phyloP scores from a whole-genome alignment of 2,888 invertebrate species.

The Synergus itoensis region DNA sequence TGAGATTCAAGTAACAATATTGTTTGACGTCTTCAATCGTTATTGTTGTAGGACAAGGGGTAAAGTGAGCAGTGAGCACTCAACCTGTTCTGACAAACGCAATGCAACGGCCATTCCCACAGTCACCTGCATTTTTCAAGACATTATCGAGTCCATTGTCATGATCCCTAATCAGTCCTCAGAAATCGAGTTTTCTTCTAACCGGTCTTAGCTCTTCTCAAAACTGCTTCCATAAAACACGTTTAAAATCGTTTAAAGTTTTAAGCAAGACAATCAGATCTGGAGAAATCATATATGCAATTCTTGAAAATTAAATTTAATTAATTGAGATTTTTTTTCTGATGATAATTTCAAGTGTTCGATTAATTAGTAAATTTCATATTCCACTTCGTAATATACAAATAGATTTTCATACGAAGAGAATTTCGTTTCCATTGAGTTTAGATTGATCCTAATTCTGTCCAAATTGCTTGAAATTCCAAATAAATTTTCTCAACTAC shows the following conservation, averaged over 20 bases:
- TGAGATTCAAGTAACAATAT: background rate
- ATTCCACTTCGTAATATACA: too few relatives aligned
- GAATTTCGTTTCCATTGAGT: too few relatives aligned
- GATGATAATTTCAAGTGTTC: too few relatives aligned
- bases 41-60: slow-evolving; percentile 19
- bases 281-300: too few relatives aligned
- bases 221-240: background rate
- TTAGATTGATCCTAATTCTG: too few relatives aligned
- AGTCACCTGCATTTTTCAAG: slow-evolving; percentile 72
- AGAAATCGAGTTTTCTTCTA: slow-evolving; percentile 27
- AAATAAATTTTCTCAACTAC: too few relatives aligned
- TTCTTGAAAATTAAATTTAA: too few relatives aligned
- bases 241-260: background rate
- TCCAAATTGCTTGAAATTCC: too few relatives aligned
- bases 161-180: slow-evolving; percentile 63
- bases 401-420: too few relatives aligned
- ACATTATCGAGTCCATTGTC: slow-evolving; percentile 69
- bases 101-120: slow-evolving; percentile 75
- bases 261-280: too few relatives aligned
- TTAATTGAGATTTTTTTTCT: too few relatives aligned
- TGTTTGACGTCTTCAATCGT: background rate
- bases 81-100: slow-evolving; percentile 68
- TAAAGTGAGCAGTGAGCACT: slow-evolving; percentile 45
- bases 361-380: too few relatives aligned
- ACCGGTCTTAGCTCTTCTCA: background rate